Conservation (phyloP, 2,113 vertebrate genomes). For the Engraulis encrasicolus region DNA sequence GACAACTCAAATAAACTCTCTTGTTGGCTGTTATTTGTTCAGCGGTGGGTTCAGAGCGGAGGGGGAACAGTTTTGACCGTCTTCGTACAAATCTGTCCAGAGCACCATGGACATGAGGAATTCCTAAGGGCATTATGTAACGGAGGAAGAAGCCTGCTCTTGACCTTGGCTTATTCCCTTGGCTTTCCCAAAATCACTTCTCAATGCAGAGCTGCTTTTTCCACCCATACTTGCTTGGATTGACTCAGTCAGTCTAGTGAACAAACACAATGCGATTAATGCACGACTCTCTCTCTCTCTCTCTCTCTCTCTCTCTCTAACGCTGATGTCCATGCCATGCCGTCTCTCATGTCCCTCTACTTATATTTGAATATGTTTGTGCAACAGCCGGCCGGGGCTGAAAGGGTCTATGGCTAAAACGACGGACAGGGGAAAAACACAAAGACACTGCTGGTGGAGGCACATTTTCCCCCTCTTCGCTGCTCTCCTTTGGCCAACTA, state of each 20-base stretch:
- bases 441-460: slow-evolving; percentile 65
- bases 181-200: slow-evolving; percentile 49
- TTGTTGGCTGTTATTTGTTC: slow-evolving; percentile 62
- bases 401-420: slow-evolving; percentile 16
- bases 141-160: slow-evolving; percentile 49
- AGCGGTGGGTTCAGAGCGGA: slow-evolving; percentile 57
- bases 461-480: slow-evolving; percentile 58
- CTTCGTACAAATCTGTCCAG: slow-evolving; percentile 36
- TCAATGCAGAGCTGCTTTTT: slow-evolving; percentile 36
- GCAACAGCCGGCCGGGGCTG: not conserved
- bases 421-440: slow-evolving; percentile 45
- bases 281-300: too few relatives aligned
- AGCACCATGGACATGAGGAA: slow-evolving; percentile 48
- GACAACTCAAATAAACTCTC: slow-evolving; percentile 60
- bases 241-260: not conserved
- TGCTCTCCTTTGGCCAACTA: slow-evolving; percentile 61
- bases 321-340: not conserved
- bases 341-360: not conserved
- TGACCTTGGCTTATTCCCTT: slow-evolving; percentile 49
- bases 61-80: slow-evolving; percentile 47
- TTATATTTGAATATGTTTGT: not conserved
- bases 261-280: not conserved
- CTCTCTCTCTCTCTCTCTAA: too few relatives aligned
- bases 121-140: slow-evolving; percentile 63
- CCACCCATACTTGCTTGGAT: not conserved